Base-by-base conservation (phyloP, 2,888 invertebrate genomes). In the Gastracanthus pulcherrimus region DNA sequence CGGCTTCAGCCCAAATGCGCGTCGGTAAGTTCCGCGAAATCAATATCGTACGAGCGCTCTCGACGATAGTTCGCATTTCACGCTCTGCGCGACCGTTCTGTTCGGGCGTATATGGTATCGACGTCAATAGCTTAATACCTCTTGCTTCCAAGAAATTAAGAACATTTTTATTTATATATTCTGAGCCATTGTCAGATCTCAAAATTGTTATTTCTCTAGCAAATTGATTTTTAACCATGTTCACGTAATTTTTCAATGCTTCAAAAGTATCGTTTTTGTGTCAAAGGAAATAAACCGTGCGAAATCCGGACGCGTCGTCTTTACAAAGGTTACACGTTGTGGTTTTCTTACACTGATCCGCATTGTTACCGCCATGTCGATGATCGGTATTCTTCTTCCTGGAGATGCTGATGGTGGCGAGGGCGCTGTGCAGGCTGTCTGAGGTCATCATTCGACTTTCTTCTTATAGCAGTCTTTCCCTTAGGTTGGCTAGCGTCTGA, bases 331-430 rank as follows among this genome's bases (percentile, higher is more conserved):
- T n/a, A n/a, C n/a, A n/a, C n/a, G n/a, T n/a, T n/a, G n/a, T n/a
- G n/a, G n/a, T n/a, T n/a, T n/a, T n/a, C n/a, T n/a, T n/a, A n/a
- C n/a, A n/a, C n/a, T n/a, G n/a, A n/a, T n/a, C n/a, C n/a, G n/a
- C n/a, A n/a, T n/a, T n/a, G n/a, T n/a, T 38, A 23, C 38, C 36
- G 38, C 3, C 19, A 1, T 36, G 38, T 36, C 7, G 23, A 55
- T 83, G 85, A 5, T 85, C 86, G n/a, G 84, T 83, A 2, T 83
- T 85, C 29, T 86, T 87, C 60, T 78, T 81, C 34, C 84, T 60
- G 2, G 84, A 84, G 16, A 75, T 45, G 0, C 36, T 23, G 67
- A 84, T 83, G 7, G 81, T 82, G 11, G 84, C 86, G 29, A 77
- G 85, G 51, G 86, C 85, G 9, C 84, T 77, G 38, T 86, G 85